Evolutionary conservation across 2,797 vertebrate genomes (phyloP), one percentile per base, ranked within the genome.

Genomic region (Podarcis lilfordi): DNA sequence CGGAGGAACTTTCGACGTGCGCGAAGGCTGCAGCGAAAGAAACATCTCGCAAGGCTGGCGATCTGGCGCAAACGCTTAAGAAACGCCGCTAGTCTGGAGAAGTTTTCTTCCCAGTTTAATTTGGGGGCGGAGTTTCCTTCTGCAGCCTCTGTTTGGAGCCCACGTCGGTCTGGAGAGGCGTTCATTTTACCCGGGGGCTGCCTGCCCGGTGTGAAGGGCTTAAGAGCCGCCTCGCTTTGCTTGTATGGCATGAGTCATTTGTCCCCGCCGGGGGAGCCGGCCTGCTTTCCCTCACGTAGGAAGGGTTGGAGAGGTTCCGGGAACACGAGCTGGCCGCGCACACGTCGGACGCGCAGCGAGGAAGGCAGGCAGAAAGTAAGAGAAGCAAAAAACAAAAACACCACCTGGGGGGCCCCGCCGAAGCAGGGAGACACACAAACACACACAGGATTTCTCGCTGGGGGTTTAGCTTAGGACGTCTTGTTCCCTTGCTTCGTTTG

Each of bases 211-310:
- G 29, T 1, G 5, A 89, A 91, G 86, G 92, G 91, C 91, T 96
- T 94, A 95, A 95, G 93, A 37, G 3, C 64, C 19, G 87, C 91
- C 91, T 94, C 87, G 91, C 90, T 72, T 55, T 66, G 88, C 88
- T 43, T 90, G 50, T 15, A 75, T 87, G 9, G 1, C 85, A 79
- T 95, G 94, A 96, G 89, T 95, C 93, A 94, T 95, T 87, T 95
- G 94, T 96, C 94, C 91, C 90, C 0, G 5, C 1, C 2, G 87
- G 8, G 4, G 90, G 88, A 94, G 90, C 76, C 89, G 45, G 90
- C 89, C 92, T 93, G 93, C 83, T 90, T 72, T 88, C 85, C 23
- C 84, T 94, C 95, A 96, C 93, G 91, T 95, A 92, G 29, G 50
- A 40, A 72, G 43, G 71, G 43, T 80, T 94, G 95, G 93, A 96